Evolutionary conservation across 2,113 vertebrate genomes (phyloP).

Genomic region (Chloroceryle aenea): DNA sequence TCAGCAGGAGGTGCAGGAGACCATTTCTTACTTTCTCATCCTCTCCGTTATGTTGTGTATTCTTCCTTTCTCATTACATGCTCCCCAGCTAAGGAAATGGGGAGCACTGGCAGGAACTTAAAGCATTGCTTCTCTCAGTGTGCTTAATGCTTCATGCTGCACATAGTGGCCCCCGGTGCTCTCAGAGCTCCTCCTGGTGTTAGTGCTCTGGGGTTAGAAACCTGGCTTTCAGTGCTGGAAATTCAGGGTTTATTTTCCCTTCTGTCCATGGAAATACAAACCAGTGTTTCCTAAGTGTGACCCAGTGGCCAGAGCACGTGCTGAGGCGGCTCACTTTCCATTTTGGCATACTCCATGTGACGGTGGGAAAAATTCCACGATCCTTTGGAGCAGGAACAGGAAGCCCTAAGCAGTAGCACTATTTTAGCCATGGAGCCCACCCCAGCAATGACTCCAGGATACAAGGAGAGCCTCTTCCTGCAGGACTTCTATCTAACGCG

Average conservation of each 20-base stretch:
- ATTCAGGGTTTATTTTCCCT: background rate
- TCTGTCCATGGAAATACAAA: background rate
- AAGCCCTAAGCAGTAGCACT: background rate
- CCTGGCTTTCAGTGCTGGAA: background rate
- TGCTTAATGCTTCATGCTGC: background rate
- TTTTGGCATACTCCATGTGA: fast-evolving
- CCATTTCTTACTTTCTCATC: background rate
- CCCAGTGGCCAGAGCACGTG: background rate
- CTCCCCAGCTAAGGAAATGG: background rate
- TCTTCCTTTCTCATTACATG: background rate
- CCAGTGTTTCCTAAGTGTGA: background rate
- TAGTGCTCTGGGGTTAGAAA: background rate
- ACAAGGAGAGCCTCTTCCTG: background rate
- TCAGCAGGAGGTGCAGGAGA: background rate
- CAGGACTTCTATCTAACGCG: background rate
- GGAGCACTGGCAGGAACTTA: background rate
- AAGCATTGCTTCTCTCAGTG: background rate
- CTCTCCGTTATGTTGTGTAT: background rate
- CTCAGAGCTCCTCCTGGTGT: background rate
- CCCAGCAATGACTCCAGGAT: background rate
- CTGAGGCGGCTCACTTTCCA: background rate
- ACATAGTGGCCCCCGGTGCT: background rate
- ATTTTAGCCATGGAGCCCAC: background rate
- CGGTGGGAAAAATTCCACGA: background rate
- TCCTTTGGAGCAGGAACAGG: background rate